A percentile compares a stretch with the other conserved stretches of the same genome.
These are phyloP conservation scores for Pitangus sulphuratus DNA, from an alignment of 2,797 vertebrate species.

Conservation along the genomic window DNA sequence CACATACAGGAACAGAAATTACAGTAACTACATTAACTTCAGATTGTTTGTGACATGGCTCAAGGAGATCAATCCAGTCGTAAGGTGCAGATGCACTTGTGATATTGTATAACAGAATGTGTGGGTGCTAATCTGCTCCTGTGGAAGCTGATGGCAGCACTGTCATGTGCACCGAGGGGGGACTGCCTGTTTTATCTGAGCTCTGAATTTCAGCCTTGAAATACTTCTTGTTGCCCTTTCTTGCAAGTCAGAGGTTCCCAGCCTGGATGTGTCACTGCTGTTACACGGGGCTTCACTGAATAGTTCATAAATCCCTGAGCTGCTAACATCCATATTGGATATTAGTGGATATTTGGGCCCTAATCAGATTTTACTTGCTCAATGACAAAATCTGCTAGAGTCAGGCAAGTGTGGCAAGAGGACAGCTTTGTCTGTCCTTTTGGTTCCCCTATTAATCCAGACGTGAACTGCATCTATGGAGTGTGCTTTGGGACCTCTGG, in stretches of 20 bases:
- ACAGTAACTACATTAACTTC: not conserved
- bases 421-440: not conserved
- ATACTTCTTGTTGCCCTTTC: not conserved
- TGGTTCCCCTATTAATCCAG: not conserved
- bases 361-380: not conserved
- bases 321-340: not conserved
- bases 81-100: not conserved
- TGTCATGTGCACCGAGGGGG: accelerated
- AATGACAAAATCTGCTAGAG: not conserved
- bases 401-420: not conserved
- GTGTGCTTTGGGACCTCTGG: accelerated
- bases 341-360: not conserved
- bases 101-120: not conserved
- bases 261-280: not conserved
- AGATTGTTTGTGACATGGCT: not conserved
- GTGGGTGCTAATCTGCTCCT: not conserved
- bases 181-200: not conserved
- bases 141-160: not conserved
- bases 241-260: not conserved
- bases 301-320: not conserved
- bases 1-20: accelerated
- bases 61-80: not conserved
- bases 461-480: accelerated
- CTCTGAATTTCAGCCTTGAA: not conserved
- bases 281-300: not conserved